A percentile compares a stretch with the other conserved stretches of the same genome.
These are phyloP conservation scores for Orientallactaga bullata DNA, from an alignment of 2,113 vertebrate genomes.

Conservation along the genomic window DNA sequence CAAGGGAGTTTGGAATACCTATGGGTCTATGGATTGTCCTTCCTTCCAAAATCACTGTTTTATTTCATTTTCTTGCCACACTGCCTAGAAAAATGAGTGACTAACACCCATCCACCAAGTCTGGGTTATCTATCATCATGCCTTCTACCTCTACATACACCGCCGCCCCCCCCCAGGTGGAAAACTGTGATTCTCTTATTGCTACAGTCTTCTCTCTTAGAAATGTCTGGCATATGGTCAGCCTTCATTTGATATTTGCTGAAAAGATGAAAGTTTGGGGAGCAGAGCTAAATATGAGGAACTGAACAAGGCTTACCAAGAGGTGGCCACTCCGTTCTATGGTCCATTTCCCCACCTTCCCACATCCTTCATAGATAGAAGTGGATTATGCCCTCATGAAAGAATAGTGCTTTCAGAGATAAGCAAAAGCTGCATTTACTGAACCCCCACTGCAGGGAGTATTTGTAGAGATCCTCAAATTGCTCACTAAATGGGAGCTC, in stretches of 20 bases:
- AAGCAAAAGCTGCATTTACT: background rate
- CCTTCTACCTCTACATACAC: background rate
- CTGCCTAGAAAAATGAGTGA: background rate
- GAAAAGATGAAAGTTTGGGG: background rate
- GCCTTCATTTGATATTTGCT: background rate
- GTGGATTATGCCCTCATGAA: background rate
- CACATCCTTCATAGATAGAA: background rate
- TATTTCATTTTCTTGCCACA: background rate
- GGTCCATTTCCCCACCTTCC: background rate
- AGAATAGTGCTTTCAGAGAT: background rate
- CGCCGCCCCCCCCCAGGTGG: background rate
- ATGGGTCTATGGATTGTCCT: background rate
- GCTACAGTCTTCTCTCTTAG: background rate
- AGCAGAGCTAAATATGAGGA: background rate
- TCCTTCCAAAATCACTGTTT: background rate
- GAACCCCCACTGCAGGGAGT: background rate
- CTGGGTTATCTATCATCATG: background rate
- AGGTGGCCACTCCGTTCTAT: background rate
- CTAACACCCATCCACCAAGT: background rate
- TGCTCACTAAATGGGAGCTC: constrained; percentile 26
- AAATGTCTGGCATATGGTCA: background rate
- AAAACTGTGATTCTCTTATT: background rate
- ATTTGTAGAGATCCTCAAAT: constrained; percentile 29
- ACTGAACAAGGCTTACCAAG: background rate
- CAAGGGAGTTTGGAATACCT: fast-evolving